Conservation (phyloP, 2,888 invertebrate species). For the Sminthurinus aureus region DNA sequence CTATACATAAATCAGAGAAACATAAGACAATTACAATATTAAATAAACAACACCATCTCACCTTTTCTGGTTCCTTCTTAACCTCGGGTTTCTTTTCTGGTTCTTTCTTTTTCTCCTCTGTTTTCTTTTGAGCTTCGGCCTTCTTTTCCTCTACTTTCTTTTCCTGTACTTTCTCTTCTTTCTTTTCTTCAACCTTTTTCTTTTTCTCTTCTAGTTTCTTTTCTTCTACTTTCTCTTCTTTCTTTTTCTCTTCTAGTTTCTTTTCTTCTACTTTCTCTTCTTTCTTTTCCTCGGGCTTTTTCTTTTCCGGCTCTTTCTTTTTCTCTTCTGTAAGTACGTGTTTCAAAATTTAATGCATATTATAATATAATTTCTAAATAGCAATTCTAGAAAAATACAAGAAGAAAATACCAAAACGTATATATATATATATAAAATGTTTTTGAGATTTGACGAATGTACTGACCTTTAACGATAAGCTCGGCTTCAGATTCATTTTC, state of each 20-base stretch:
- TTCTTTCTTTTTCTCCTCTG: conserved; percentile 34
- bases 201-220: conserved; percentile 63
- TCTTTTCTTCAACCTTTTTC: conserved; percentile 53
- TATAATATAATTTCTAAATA: no score
- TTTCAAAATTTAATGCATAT: no score
- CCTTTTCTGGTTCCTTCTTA: conserved; percentile 50
- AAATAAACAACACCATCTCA: conserved; percentile 25
- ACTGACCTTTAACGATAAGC: conserved; percentile 75
- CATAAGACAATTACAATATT: neutral
- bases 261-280: conserved; percentile 48
- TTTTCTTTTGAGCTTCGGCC: conserved; percentile 62
- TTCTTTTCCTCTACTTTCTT: conserved; percentile 45
- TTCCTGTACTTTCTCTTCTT: conserved; percentile 45
- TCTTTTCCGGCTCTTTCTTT: conserved; percentile 62
- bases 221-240: conserved; percentile 66
- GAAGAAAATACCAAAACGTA: no score
- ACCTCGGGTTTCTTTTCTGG: conserved; percentile 62
- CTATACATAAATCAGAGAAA: neutral
- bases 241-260: conserved; percentile 58
- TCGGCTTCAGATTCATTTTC: conserved; percentile 87
- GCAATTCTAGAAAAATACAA: no score
- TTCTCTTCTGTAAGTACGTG: conserved; percentile 24
- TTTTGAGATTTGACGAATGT: no score
- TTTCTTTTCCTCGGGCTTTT: conserved; percentile 52
- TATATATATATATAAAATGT: neutral